Evolutionary conservation across 2,888 invertebrate genomes (phyloP).

Genomic region (Eulithis testata): DNA sequence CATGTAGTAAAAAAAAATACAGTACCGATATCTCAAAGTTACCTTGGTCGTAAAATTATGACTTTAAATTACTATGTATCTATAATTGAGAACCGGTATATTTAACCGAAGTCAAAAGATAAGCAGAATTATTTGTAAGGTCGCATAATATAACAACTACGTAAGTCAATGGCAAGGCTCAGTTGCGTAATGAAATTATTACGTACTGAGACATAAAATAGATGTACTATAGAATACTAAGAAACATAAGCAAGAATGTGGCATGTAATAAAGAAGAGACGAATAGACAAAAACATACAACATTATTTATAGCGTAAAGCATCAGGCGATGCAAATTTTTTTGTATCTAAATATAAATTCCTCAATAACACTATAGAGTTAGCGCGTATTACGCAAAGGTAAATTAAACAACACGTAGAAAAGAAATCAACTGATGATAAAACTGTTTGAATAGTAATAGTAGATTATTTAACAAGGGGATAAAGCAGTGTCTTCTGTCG

Average conservation of each 20-base stretch:
- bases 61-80: no score
- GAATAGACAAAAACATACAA: constrained; percentile 24
- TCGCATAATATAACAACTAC: constrained; percentile 4
- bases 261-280: constrained; percentile 14
- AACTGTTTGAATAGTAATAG: background rate
- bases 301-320: constrained; percentile 32
- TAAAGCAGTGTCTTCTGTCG: no score
- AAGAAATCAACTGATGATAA: background rate
- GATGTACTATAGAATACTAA: no score
- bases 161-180: constrained; percentile 38
- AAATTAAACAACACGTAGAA: constrained; percentile 20
- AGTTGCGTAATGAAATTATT: constrained; percentile 20
- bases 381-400: constrained; percentile 23
- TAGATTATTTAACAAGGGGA: no score
- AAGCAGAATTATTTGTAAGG: constrained; percentile 22
- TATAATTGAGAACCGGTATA: background rate
- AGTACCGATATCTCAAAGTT: no score
- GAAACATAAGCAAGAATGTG: constrained; percentile 3
- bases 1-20: no score
- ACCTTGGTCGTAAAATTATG: no score
- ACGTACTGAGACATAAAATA: background rate
- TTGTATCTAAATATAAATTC: constrained; percentile 43
- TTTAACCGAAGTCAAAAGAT: constrained; percentile 15
- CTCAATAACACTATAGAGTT: constrained; percentile 31
- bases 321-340: constrained; percentile 40